These are phyloP conservation scores for Pachyuromys duprasi DNA, from an alignment of 2,797 vertebrate species.

Conservation along the genomic window DNA sequence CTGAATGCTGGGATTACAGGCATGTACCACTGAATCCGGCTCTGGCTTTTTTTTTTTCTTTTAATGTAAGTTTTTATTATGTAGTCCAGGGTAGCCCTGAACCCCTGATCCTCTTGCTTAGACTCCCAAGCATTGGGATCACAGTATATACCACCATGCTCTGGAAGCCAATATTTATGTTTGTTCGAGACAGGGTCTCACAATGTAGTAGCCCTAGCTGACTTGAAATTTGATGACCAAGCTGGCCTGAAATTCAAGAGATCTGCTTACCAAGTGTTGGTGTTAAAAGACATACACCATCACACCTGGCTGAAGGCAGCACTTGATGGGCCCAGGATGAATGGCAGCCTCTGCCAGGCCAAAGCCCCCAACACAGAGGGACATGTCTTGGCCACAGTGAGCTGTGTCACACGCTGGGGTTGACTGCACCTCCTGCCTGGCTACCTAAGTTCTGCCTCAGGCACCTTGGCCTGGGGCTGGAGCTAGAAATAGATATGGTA, in stretches of 20 bases:
- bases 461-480: not conserved
- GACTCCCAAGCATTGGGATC: not conserved
- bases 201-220: not conserved
- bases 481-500: not conserved
- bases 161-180: not conserved
- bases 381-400: not conserved
- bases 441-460: not conserved
- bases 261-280: not conserved
- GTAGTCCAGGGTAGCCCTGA: not conserved
- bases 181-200: not conserved
- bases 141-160: not conserved
- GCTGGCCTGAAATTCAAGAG: not conserved
- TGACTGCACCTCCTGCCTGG: not conserved
- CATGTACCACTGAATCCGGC: too few relatives aligned
- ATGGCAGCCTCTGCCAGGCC: not conserved
- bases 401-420: not conserved
- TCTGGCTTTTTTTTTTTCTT: not conserved
- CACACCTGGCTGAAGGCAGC: not conserved
- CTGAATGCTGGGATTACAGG: too few relatives aligned
- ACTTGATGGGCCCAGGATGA: not conserved
- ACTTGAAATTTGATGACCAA: not conserved
- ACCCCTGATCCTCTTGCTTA: not conserved
- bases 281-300: not conserved
- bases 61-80: not conserved
- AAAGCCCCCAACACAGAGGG: not conserved